Conservation (phyloP, 2,797 vertebrate species). For the Triplophysa yarkandensis region DNA sequence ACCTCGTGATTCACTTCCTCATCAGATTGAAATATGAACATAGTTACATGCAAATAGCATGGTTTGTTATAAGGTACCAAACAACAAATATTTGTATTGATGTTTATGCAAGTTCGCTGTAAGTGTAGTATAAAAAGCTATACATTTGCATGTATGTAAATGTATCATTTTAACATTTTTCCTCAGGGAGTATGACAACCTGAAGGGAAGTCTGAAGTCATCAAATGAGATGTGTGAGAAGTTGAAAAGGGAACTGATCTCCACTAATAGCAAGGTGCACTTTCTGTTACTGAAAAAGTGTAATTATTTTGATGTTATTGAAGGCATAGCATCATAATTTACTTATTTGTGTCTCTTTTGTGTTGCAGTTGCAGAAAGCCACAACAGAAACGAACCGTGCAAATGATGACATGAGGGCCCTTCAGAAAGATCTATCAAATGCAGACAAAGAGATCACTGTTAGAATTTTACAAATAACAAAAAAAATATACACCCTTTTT, state of each 20-base stretch:
- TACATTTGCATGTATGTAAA: not conserved
- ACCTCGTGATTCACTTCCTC: conserved; percentile 7
- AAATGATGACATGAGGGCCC: conserved; percentile 82
- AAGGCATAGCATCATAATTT: not conserved
- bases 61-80: no score
- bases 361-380: conserved; percentile 80
- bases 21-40: not conserved
- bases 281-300: not conserved
- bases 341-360: not conserved
- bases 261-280: conserved; percentile 85
- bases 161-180: conserved; percentile 7
- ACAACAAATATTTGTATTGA: no score
- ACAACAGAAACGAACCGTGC: conserved; percentile 74
- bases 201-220: conserved; percentile 83
- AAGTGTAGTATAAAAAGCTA: not conserved
- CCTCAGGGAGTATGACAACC: conserved; percentile 90
- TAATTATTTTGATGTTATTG: not conserved
- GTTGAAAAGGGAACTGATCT: conserved; percentile 87
- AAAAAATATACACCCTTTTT: not conserved
- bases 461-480: conserved; percentile 44
- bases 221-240: conserved; percentile 89
- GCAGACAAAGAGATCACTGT: conserved; percentile 92
- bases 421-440: conserved; percentile 85
- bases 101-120: not conserved
- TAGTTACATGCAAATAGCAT: not conserved